These are phyloP conservation scores for Clitarchus hookeri DNA, from an alignment of 2,888 invertebrate genomes.

Conservation along the genomic window DNA sequence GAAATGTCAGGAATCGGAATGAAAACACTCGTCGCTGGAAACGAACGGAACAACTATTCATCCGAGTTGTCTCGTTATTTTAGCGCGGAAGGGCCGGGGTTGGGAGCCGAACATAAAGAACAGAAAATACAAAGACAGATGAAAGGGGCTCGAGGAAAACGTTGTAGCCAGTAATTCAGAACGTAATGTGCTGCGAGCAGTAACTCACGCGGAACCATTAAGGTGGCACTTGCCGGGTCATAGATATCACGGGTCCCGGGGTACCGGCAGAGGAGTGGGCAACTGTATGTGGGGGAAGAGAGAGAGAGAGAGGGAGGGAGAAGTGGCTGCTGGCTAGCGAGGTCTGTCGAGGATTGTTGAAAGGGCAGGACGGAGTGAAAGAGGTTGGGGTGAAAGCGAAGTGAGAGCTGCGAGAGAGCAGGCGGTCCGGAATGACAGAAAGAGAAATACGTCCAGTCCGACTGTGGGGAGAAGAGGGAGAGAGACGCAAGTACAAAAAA, in stretches of 20 bases:
- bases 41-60: conserved; percentile 2
- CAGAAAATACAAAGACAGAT: conserved; percentile 14
- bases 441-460: conserved; percentile 10
- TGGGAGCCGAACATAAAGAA: background rate
- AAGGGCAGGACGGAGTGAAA: background rate
- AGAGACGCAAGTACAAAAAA: background rate
- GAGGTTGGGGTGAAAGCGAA: background rate
- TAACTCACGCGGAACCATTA: conserved; percentile 14
- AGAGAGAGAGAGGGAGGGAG: too few relatives aligned
- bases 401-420: background rate
- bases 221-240: background rate
- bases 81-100: background rate
- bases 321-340: too few relatives aligned
- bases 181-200: conserved; percentile 14
- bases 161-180: conserved; percentile 14
- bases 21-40: background rate
- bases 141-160: background rate
- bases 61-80: conserved; percentile 14
- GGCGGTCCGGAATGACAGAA: conserved; percentile 10
- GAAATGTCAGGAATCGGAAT: background rate
- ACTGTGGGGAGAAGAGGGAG: background rate
- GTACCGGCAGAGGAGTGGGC: background rate
- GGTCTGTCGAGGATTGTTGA: background rate
- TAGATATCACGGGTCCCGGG: background rate
- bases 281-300: too few relatives aligned